A percentile compares a stretch with the other conserved stretches of the same genome.
phyloP scores from a whole-genome alignment of 1,140 invertebrate species.

The Anthonomus grandis region DNA sequence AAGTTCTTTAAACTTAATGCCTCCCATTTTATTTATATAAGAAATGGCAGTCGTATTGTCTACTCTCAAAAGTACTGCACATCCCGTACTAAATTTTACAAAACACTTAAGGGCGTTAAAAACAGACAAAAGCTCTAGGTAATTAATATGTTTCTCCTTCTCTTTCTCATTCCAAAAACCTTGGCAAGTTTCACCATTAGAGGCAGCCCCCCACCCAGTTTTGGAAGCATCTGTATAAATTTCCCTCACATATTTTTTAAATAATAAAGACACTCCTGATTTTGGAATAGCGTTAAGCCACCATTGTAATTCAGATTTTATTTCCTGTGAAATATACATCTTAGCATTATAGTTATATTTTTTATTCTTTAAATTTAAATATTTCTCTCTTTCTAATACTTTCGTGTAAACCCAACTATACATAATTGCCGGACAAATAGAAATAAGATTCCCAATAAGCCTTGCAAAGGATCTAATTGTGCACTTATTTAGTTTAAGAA shows the following conservation, averaged over 20 bases:
- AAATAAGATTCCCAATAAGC: background rate
- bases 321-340: background rate
- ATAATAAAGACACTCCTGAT: background rate
- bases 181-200: background rate
- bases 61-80: background rate
- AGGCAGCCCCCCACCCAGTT: constrained; percentile 2
- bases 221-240: too few relatives aligned
- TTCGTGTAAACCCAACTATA: background rate
- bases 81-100: background rate
- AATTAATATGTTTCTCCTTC: constrained; percentile 3
- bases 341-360: too few relatives aligned
- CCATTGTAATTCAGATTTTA: background rate
- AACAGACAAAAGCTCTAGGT: constrained; percentile 5
- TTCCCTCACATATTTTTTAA: background rate
- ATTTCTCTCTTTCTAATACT: too few relatives aligned
- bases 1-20: background rate
- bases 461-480: too few relatives aligned
- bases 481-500: too few relatives aligned
- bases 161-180: constrained; percentile 5
- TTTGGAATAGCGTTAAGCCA: background rate
- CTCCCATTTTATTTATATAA: too few relatives aligned
- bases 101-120: constrained; percentile 5
- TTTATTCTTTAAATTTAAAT: too few relatives aligned
- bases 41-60: constrained; percentile 1
- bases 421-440: background rate